Percentiles rank a stretch among this genome's conserved stretches.
These are phyloP conservation scores for Myotis pilosus DNA, from an alignment of 2,797 vertebrate species.

Conservation along the genomic window DNA sequence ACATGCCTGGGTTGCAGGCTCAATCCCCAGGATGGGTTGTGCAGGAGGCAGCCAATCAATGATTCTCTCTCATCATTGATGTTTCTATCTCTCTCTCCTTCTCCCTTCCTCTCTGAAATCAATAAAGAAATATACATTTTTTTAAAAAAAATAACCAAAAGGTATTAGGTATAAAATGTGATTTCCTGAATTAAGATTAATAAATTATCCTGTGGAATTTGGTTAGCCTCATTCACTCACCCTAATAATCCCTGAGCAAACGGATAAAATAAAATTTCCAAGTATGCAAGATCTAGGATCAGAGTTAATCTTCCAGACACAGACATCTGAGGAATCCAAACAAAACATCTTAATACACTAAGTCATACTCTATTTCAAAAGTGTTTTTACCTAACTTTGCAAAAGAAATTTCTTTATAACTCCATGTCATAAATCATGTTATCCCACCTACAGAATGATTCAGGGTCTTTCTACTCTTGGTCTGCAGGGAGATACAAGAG, in stretches of 20 bases:
- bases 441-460: conserved; percentile 12
- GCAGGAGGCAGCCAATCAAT: too few relatives aligned
- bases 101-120: too few relatives aligned
- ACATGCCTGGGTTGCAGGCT: too few relatives aligned
- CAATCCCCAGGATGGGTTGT: too few relatives aligned
- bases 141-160: background rate
- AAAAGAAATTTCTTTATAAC: background rate
- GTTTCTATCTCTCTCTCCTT: too few relatives aligned
- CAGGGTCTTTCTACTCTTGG: background rate
- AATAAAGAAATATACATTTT: too few relatives aligned
- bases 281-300: background rate
- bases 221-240: background rate
- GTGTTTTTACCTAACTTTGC: background rate
- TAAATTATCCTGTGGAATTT: background rate
- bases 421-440: conserved; percentile 6
- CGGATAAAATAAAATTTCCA: background rate
- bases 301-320: background rate
- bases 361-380: background rate
- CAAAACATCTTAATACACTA: background rate
- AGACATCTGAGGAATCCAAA: background rate
- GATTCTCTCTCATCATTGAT: too few relatives aligned
- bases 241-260: background rate
- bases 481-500: background rate
- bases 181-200: background rate
- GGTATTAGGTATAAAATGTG: background rate